A percentile compares a stretch with the other conserved stretches of the same genome.
These are phyloP conservation scores for Phyllopteryx taeniolatus DNA, from an alignment of 2,113 vertebrate genomes.

Conservation along the genomic window DNA sequence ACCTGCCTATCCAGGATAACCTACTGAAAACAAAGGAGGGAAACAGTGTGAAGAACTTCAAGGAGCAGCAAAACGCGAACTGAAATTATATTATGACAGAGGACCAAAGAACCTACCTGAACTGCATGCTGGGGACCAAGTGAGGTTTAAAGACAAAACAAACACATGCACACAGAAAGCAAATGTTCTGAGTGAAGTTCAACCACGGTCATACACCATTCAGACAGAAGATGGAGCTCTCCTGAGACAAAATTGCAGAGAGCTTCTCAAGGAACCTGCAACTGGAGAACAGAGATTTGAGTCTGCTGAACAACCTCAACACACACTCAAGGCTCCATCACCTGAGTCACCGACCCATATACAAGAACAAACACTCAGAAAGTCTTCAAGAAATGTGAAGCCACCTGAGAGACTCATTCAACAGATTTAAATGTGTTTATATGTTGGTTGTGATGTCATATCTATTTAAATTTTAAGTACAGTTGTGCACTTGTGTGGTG, in stretches of 20 bases:
- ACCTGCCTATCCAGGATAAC: not conserved
- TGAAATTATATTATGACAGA: slow-evolving; percentile 4
- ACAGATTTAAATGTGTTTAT: not conserved
- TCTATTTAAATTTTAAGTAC: too few species aligned
- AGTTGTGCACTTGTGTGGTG: too few species aligned
- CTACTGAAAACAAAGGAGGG: not conserved
- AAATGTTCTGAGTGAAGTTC: not conserved
- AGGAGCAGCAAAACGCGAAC: not conserved
- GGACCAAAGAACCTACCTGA: not conserved
- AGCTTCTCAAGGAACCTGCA: not conserved
- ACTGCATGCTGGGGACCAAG: not conserved
- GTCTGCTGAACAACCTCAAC: not conserved
- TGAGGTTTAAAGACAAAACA: slow-evolving; percentile 1
- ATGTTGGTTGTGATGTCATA: too few species aligned
- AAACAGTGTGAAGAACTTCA: not conserved
- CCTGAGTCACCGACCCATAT: not conserved
- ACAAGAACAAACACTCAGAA: not conserved
- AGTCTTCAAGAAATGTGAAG: not conserved
- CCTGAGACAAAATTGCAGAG: not conserved
- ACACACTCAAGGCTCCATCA: not conserved
- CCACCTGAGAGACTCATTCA: slow-evolving; percentile 2
- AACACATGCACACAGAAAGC: not conserved
- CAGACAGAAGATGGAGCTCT: not conserved
- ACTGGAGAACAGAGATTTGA: not conserved
- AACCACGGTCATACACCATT: not conserved